Evolutionary conservation across 2,888 invertebrate genomes (phyloP).

Genomic region (Teinopalpus imperialis): DNA sequence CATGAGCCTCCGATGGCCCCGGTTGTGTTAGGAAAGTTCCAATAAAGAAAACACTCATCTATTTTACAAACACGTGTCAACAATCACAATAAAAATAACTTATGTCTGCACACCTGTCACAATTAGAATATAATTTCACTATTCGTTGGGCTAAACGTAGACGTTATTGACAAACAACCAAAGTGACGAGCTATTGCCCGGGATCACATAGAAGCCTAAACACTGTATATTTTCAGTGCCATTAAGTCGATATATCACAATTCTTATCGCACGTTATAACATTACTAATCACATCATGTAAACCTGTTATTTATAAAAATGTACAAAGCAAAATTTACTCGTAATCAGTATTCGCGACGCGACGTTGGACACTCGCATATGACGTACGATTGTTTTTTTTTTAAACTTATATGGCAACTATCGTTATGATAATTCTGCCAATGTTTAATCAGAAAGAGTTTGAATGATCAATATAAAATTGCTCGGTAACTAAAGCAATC

Average conservation of each 20-base stretch:
- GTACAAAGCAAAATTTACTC: constrained; percentile 78
- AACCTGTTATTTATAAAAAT: constrained; percentile 74
- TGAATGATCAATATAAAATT: too few relatives aligned
- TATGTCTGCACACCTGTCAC: constrained; percentile 78
- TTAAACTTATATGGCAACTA: too few relatives aligned
- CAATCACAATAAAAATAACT: constrained; percentile 70
- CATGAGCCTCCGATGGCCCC: constrained; percentile 78
- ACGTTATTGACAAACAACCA: constrained; percentile 82
- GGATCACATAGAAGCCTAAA: constrained; percentile 75
- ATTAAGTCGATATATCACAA: constrained; percentile 73
- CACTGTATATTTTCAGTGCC: constrained; percentile 68
- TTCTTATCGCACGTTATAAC: constrained; percentile 73
- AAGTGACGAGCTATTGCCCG: constrained; percentile 78
- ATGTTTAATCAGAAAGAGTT: too few relatives aligned
- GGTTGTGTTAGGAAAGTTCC: constrained; percentile 71
- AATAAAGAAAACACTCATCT: constrained; percentile 73
- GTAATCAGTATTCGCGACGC: constrained; percentile 76
- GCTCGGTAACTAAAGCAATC: too few relatives aligned
- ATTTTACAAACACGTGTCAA: constrained; percentile 75
- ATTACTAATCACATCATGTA: constrained; percentile 68
- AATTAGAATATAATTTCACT: constrained; percentile 79
- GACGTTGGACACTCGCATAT: constrained; percentile 78
- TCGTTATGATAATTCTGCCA: too few relatives aligned
- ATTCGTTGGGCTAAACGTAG: constrained; percentile 81
- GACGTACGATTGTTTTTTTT: constrained; percentile 73